Evolutionary conservation across 2,888 invertebrate genomes (phyloP).

Genomic region (Acleris holmiana): DNA sequence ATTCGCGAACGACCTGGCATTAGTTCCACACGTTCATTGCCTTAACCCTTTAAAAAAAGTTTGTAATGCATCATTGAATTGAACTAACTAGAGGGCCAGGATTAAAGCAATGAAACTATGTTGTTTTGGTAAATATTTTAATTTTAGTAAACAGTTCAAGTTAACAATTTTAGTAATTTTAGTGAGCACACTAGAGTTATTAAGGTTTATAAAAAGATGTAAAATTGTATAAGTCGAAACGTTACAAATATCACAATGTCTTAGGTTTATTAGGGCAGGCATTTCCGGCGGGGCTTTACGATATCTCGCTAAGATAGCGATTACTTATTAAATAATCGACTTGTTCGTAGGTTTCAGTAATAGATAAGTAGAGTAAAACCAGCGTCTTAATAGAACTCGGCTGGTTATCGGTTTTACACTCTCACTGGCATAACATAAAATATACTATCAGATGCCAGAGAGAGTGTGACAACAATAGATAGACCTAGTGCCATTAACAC

Average conservation of each 20-base stretch:
- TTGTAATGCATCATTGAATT: slow-evolving; percentile 34
- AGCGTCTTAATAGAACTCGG: too few species aligned
- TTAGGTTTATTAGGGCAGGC: slow-evolving; percentile 18
- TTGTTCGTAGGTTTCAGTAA: background rate
- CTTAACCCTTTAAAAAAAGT: slow-evolving; percentile 66
- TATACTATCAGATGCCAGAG: too few species aligned
- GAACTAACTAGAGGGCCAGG: slow-evolving; percentile 54
- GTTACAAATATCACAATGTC: slow-evolving; percentile 39
- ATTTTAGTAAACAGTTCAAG: slow-evolving; percentile 52
- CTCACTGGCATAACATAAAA: too few species aligned
- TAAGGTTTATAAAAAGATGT: slow-evolving; percentile 34
- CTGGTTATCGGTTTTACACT: too few species aligned
- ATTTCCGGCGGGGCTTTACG: slow-evolving; percentile 3
- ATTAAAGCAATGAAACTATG: slow-evolving; percentile 82
- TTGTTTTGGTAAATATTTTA: slow-evolving; percentile 60
- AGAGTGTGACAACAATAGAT: too few species aligned
- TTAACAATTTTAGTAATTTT: slow-evolving; percentile 46
- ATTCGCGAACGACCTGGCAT: slow-evolving; percentile 37
- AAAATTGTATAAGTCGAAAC: slow-evolving; percentile 23
- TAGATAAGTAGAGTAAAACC: too few species aligned
- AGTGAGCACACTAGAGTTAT: slow-evolving; percentile 39
- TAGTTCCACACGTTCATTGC: slow-evolving; percentile 71
- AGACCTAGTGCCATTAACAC: too few species aligned
- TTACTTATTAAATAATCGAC: background rate
- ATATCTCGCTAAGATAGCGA: background rate